Base-by-base conservation (phyloP, 2,797 vertebrate species). In the Pseudochirops cupreus region DNA sequence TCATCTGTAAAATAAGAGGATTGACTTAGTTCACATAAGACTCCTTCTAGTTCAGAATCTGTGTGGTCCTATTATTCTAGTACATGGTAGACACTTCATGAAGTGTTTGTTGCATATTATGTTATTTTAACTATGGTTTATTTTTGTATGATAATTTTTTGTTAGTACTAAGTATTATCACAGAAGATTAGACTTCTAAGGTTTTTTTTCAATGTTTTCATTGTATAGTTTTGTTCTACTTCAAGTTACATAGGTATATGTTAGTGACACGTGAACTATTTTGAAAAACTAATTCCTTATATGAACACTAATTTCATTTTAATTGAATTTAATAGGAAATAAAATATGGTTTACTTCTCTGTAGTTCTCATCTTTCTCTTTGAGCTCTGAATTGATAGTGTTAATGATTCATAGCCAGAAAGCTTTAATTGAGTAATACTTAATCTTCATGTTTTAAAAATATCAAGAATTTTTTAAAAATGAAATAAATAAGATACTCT, bases 261-360 rank as follows among this genome's bases (percentile, higher is more conserved):
- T 92, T 92, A 5, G 58, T 92, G 28, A 89, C n/a, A 94, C 21
- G 52, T 93, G 12, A 96, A 90, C 92, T 3, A 56, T 94, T 95
- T 92, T 92, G 39, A 59, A 96, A 97, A 97, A 74, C 57, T 91
- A 56, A 94, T 92, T 92, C 31, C 90, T 93, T 3, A 46, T 92
- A 16, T n/a, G 14, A 67, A 67, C 33, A n/a, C 14, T 33, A 67
- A 67, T 67, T 62, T 31, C 11, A n/a, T 67, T 67, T 96, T 94
- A 94, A 91, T 92, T 95, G 58, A 82, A 12, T 90, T 16, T 92
- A 93, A 82, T 96, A 67, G 92, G n/a, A 93, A 94, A 92, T n/a
- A 55, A 90, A 59, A 90, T 90, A 93, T 1, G 21, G 2, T 91
- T 58, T 55, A 58, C 90, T 96, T 28, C 58, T 96, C 62, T 90